Conservation (phyloP, 2,888 invertebrate species). For the Euplexia lucipara region DNA sequence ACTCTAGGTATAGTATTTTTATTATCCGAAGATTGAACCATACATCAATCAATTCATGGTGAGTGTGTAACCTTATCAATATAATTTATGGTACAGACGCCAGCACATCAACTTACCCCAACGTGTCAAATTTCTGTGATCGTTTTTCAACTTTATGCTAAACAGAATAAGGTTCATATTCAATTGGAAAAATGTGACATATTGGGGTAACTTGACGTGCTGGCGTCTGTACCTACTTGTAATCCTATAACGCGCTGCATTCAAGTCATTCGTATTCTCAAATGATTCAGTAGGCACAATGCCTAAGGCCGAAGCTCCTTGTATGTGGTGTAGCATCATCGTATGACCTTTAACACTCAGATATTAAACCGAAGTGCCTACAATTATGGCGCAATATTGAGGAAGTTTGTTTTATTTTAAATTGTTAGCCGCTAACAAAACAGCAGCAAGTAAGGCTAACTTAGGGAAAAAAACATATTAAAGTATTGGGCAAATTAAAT, state of each 20-base stretch:
- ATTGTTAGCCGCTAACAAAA: neutral
- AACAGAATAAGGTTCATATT: too few relatives aligned
- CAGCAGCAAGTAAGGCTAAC: neutral
- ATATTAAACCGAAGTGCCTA: conserved; percentile 42
- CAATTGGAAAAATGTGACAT: too few relatives aligned
- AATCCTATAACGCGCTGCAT: conserved; percentile 21
- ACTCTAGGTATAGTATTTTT: too few relatives aligned
- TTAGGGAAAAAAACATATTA: conserved; percentile 7
- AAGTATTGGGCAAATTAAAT: neutral
- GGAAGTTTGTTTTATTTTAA: conserved; percentile 36
- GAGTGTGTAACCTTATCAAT: conserved; percentile 6
- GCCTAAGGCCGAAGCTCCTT: conserved; percentile 59
- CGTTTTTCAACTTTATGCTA: too few relatives aligned
- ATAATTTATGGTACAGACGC: too few relatives aligned
- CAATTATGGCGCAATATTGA: conserved; percentile 35
- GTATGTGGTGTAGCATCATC: conserved; percentile 37
- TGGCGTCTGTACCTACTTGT: conserved; percentile 14
- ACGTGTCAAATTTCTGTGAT: too few relatives aligned
- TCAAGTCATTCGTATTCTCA: conserved; percentile 55
- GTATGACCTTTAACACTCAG: conserved; percentile 43
- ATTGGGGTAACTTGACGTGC: too few relatives aligned
- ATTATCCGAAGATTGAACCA: neutral
- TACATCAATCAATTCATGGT: conserved; percentile 1
- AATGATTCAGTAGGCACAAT: conserved; percentile 51
- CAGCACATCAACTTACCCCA: too few relatives aligned